Conservation (phyloP, 2,113 vertebrate species). For the Trematomus loennbergii region DNA sequence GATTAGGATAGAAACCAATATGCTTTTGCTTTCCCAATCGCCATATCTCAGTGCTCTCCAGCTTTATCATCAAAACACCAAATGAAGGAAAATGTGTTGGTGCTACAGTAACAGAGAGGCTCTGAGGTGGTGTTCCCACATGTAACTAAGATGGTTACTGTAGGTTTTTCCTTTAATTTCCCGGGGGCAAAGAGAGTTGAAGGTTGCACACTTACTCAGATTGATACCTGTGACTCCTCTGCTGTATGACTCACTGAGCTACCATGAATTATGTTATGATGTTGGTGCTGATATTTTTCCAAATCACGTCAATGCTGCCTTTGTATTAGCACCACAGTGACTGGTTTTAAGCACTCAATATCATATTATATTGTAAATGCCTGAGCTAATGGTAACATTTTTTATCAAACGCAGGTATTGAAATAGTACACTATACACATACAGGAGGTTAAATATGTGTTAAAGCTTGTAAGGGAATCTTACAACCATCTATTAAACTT, state of each 20-base stretch:
- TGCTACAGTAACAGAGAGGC: slow-evolving; percentile 6
- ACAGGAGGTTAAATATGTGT: too few species aligned
- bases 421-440: too few species aligned
- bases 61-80: background rate
- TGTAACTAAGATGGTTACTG: background rate
- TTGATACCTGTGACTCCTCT: slow-evolving; percentile 6
- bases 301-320: background rate
- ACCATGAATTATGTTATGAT: background rate
- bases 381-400: too few species aligned
- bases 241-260: background rate
- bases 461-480: too few species aligned
- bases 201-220: slow-evolving; percentile 13
- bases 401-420: too few species aligned
- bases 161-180: slow-evolving; percentile 27
- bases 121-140: background rate
- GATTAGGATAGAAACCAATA: background rate
- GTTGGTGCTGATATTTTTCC: background rate
- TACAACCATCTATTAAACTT: too few species aligned
- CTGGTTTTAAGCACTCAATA: background rate
- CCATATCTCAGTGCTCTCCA: background rate
- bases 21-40: background rate
- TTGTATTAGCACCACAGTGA: background rate
- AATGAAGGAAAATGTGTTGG: background rate
- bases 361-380: too few species aligned
- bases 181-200: background rate